Conservation (phyloP, 2,113 vertebrate genomes). For the Lutjanus erythropterus region DNA sequence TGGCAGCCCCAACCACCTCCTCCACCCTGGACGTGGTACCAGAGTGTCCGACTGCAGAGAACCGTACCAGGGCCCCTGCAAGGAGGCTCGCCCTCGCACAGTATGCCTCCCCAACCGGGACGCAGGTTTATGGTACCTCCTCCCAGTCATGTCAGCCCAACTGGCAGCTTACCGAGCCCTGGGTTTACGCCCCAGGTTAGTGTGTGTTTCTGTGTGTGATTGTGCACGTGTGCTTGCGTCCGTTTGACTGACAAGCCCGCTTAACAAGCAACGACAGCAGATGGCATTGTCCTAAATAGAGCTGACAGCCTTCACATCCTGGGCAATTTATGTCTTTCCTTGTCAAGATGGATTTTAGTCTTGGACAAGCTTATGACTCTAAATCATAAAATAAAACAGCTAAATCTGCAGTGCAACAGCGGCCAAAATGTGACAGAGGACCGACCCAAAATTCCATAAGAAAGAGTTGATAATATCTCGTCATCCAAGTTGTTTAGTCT, state of each 20-base stretch:
- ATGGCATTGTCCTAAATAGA: conserved; percentile 74
- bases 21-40: conserved; percentile 77
- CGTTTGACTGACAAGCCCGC: conserved; percentile 57
- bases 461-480: conserved; percentile 58
- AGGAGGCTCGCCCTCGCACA: conserved; percentile 72
- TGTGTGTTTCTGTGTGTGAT: conserved; percentile 11
- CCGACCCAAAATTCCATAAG: conserved; percentile 20
- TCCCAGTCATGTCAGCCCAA: conserved; percentile 62
- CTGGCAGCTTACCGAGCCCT: conserved; percentile 47
- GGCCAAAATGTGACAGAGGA: conserved; percentile 51
- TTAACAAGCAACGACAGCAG: conserved; percentile 66
- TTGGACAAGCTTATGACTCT: conserved; percentile 36
- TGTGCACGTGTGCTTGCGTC: conserved; percentile 6
- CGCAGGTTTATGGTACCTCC: conserved; percentile 58
- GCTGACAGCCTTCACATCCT: conserved; percentile 71
- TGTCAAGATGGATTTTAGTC: conserved; percentile 67
- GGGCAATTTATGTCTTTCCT: conserved; percentile 57
- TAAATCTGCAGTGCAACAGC: conserved; percentile 42
- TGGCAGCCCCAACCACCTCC: conserved; percentile 71
- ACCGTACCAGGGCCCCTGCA: conserved; percentile 65
- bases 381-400: conserved; percentile 48
- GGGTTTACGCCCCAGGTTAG: conserved; percentile 71
- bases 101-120: conserved; percentile 43
- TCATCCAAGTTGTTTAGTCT: conserved; percentile 81
- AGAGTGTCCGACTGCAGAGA: conserved; percentile 70